Percentiles rank a stretch among this genome's conserved stretches.
Conservation (phyloP, 2,797 vertebrate genomes). For the Ciconia nigra region DNA sequence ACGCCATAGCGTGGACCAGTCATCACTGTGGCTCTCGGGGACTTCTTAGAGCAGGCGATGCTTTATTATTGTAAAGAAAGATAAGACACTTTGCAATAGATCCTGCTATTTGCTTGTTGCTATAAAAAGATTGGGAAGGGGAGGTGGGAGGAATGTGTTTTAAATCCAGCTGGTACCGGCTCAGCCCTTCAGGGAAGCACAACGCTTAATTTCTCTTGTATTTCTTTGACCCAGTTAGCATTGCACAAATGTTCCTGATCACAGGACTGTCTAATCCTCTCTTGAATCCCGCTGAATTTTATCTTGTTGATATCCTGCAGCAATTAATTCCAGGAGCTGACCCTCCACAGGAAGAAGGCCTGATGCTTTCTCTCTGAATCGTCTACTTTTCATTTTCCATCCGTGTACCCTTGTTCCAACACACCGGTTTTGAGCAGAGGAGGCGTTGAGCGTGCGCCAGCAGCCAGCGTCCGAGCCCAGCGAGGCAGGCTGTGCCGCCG, state of each 20-base stretch:
- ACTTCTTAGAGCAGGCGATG: background rate
- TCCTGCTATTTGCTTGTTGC: constrained; percentile 1
- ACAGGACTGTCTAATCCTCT: constrained; percentile 39
- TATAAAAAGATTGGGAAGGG: background rate
- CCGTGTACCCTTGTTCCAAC: background rate
- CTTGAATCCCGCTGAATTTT: constrained; percentile 12
- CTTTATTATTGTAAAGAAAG: background rate
- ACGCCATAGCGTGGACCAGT: fast-evolving
- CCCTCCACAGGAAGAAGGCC: background rate
- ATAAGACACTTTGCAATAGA: background rate
- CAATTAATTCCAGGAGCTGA: constrained; percentile 2
- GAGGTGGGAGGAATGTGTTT: background rate
- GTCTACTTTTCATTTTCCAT: background rate
- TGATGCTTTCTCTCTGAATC: background rate
- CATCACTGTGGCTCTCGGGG: background rate
- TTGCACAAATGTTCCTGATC: constrained; percentile 21
- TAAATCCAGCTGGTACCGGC: constrained; percentile 25
- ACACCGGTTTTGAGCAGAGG: background rate
- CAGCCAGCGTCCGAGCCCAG: background rate
- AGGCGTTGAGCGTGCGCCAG: fast-evolving
- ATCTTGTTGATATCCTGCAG: constrained; percentile 31
- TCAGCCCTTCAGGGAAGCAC: constrained; percentile 30
- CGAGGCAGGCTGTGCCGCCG: background rate
- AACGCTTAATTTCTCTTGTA: background rate
- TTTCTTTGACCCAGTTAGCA: constrained; percentile 61